A percentile compares a stretch with the other conserved stretches of the same genome.
Conservation (phyloP, 2,113 vertebrate species). For the Serinus canaria region DNA sequence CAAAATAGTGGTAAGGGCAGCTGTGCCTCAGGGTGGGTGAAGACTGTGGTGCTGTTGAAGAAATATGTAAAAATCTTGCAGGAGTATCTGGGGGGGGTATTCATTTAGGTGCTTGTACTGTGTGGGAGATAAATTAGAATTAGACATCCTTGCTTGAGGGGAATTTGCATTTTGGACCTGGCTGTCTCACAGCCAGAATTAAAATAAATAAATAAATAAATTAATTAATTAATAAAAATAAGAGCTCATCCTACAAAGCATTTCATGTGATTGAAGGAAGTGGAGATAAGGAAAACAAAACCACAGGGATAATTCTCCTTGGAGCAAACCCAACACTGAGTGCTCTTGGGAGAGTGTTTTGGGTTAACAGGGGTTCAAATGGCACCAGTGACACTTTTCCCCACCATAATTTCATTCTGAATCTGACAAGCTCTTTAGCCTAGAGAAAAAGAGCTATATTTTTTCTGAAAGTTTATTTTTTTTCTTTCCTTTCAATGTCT, state of each 20-base stretch:
- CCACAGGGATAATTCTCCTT: not conserved
- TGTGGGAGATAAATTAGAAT: not conserved
- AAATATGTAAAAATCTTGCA: not conserved
- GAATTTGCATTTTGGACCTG: not conserved
- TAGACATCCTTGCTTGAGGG: not conserved
- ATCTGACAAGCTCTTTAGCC: not conserved
- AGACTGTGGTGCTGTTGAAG: not conserved
- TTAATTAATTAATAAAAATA: not conserved
- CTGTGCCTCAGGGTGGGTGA: not conserved
- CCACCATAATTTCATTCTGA: not conserved
- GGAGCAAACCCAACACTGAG: not conserved
- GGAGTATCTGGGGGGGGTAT: not conserved
- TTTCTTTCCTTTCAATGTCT: not conserved
- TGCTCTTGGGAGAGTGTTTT: rapidly evolving
- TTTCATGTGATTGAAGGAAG: not conserved
- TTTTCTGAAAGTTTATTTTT: not conserved
- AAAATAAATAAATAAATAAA: too few species aligned
- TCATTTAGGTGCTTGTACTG: not conserved
- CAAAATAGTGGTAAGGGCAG: not conserved
- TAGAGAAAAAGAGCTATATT: not conserved
- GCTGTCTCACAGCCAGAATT: not conserved
- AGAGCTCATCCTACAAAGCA: not conserved
- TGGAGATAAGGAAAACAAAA: not conserved
- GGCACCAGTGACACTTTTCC: not conserved
- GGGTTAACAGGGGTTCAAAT: not conserved